Evolutionary conservation across 2,888 invertebrate species (phyloP).

Genomic region (Synanthedon vespiformis): DNA sequence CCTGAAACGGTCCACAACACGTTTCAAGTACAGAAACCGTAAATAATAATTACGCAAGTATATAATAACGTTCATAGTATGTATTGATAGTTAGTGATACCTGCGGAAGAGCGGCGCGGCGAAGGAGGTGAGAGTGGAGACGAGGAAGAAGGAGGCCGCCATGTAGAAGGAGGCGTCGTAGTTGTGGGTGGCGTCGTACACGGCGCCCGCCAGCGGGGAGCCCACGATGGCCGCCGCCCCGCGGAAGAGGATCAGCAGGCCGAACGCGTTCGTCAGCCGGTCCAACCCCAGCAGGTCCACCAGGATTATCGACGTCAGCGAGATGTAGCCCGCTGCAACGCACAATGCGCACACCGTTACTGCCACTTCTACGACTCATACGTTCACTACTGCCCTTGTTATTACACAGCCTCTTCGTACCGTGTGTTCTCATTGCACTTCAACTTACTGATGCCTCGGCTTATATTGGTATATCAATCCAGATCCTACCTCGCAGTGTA

Average conservation of each 20-base stretch:
- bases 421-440: too few species aligned
- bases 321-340: constrained; percentile 92
- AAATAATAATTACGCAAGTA: too few species aligned
- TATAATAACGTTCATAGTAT: too few species aligned
- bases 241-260: constrained; percentile 93
- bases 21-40: too few species aligned
- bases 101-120: constrained; percentile 78
- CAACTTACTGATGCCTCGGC: too few species aligned
- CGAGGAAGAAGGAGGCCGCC: constrained; percentile 88
- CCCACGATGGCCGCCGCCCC: constrained; percentile 94
- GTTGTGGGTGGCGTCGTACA: constrained; percentile 87
- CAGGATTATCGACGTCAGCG: constrained; percentile 96
- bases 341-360: neutral
- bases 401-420: too few species aligned
- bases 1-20: constrained; percentile 16
- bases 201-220: constrained; percentile 85
- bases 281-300: constrained; percentile 96
- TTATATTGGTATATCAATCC: too few species aligned
- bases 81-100: constrained; percentile 14
- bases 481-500: too few species aligned
- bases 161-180: constrained; percentile 93
- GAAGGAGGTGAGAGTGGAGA: constrained; percentile 88
- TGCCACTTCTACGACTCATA: neutral
- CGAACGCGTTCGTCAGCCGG: constrained; percentile 96
- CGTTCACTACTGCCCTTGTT: too few species aligned